phyloP scores from a whole-genome alignment of 2,888 invertebrate genomes.

The Chrysodeixis includens region DNA sequence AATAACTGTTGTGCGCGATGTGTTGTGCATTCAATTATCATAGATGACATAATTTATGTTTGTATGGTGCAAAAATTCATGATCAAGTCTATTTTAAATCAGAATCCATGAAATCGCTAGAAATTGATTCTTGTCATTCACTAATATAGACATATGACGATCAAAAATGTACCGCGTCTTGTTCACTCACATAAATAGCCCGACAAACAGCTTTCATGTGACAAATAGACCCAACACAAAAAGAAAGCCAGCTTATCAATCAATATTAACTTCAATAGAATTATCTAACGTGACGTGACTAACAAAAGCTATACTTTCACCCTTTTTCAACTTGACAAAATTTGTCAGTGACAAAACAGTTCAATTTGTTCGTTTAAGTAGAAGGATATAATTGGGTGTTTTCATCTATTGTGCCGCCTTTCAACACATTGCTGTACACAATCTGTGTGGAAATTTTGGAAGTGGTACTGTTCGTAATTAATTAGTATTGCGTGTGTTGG shows the following conservation, averaged over 20 bases:
- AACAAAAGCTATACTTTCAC: conserved; percentile 6
- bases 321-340: conserved; percentile 20
- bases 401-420: conserved; percentile 47
- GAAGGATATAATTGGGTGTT: conserved; percentile 60
- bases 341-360: conserved; percentile 35
- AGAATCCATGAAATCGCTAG: no score
- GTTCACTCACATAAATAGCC: no score
- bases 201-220: not conserved
- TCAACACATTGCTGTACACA: conserved; percentile 53
- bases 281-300: conserved; percentile 10
- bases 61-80: no score
- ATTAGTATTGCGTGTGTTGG: conserved; percentile 34
- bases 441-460: conserved; percentile 41
- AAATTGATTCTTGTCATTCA: no score
- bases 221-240: not conserved
- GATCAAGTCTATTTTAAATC: no score
- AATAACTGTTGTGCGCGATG: no score
- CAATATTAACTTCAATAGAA: conserved; percentile 5
- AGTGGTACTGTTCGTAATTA: conserved; percentile 48
- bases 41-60: no score
- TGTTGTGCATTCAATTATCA: no score
- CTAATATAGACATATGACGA: no score
- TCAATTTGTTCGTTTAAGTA: conserved; percentile 47
- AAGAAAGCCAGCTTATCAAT: not conserved
- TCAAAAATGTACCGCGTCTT: no score